Conservation (phyloP, 2,888 invertebrate genomes). For the Lithodes maja region DNA sequence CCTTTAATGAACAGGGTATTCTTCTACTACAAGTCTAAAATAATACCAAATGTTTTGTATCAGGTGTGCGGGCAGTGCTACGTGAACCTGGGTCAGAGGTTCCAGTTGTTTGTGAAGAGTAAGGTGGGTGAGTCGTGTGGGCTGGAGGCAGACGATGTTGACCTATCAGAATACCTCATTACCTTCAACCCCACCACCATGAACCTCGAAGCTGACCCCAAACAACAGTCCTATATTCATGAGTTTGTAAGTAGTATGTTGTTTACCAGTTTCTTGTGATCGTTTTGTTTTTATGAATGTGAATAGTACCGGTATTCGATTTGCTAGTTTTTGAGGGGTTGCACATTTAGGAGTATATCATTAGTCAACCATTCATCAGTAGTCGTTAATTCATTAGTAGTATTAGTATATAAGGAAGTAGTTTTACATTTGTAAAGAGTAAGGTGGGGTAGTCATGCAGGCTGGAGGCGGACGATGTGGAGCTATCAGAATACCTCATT, state of each 20-base stretch:
- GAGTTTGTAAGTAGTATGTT: conserved; percentile 30
- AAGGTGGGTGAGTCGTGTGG: conserved; percentile 66
- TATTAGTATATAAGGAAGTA: not conserved
- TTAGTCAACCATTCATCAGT: too few relatives aligned
- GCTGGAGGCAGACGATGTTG: conserved; percentile 39
- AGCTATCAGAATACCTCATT: conserved; percentile 53
- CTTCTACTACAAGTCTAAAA: too few relatives aligned
- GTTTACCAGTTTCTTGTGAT: not conserved
- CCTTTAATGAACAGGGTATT: too few relatives aligned
- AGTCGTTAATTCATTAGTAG: too few relatives aligned
- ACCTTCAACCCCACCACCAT: conserved; percentile 64
- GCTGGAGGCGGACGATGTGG: conserved; percentile 39
- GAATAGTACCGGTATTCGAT: too few relatives aligned
- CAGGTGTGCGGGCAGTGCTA: conserved; percentile 45
- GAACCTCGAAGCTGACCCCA: conserved; percentile 69
- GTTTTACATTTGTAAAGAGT: conserved; percentile 26
- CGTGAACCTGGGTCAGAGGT: conserved; percentile 34
- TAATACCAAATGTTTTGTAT: not conserved
- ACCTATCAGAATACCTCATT: conserved; percentile 53
- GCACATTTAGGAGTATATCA: too few relatives aligned
- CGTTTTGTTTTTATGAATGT: too few relatives aligned
- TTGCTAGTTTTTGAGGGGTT: too few relatives aligned
- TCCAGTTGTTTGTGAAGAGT: conserved; percentile 41
- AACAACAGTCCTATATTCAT: conserved; percentile 28
- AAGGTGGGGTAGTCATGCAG: conserved; percentile 65